Evolutionary conservation across 2,888 invertebrate species (phyloP), one percentile per base, ranked within the genome.

Genomic region (Idaea biselata): DNA sequence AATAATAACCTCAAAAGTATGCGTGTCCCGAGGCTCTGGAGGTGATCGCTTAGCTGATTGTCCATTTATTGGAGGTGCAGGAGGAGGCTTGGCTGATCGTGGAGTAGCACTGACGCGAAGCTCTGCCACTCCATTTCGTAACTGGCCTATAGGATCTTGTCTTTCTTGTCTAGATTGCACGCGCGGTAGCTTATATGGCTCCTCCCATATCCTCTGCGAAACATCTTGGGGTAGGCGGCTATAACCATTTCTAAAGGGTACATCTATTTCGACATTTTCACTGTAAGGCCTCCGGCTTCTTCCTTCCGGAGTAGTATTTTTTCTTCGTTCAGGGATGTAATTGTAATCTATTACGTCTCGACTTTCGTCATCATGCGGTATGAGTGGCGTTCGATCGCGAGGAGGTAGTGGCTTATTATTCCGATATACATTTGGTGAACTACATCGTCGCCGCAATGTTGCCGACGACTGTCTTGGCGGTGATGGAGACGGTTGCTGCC

Each of bases 341-440:
- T 70, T 78, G 64, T 81, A 88, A 66, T 92, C 91, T 8, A 92
- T 86, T 2, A 89, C 84, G 68, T 92, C 92, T 63, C 85, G 80
- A 64, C 83, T 86, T 74, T 91, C 91, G 32, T 90, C 90, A 56
- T 91, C 90, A 62, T 81, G 85, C 61, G 69, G 81, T 60, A 90
- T 84, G 1, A 91, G 80, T 31, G 86, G 87, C 8, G 87, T 78
- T 11, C 86, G 81, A 60, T 90, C 88, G 59, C 84, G 78, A 7
- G 82, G 75, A 7, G 78, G 73, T 17, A 82, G 79, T 55, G 83
- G 75, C n/a, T 82, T 80, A 72, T 85, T 76, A 17, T 83, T 72
- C 74, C 91, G 77, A 61, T 92, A 91, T 1, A 92, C 91, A 67
- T 91, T 91, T 66, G 92, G 91, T 0, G 92, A 92, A 65, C 92